A percentile compares a stretch with the other conserved stretches of the same genome.
These are phyloP conservation scores for Hydrocynus forskahlii DNA, from an alignment of 2,797 vertebrate species.

Conservation along the genomic window DNA sequence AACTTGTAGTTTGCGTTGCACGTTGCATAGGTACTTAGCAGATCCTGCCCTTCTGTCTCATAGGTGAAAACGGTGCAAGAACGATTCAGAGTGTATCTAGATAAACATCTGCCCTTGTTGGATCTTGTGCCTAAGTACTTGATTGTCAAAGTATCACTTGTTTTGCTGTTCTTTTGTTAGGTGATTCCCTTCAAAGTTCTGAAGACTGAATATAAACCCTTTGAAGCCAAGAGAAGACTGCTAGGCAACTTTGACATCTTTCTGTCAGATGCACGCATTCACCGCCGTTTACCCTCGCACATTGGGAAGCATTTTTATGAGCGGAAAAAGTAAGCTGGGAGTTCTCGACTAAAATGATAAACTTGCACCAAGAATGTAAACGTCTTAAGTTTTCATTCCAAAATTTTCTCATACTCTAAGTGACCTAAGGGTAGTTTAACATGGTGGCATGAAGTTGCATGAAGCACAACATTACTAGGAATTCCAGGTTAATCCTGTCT, in stretches of 20 bases:
- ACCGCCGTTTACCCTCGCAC: conserved; percentile 86
- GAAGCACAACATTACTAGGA: not conserved
- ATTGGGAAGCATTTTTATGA: conserved; percentile 91
- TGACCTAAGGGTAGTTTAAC: not conserved
- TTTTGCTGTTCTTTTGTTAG: conserved; percentile 66
- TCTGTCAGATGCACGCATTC: conserved; percentile 86
- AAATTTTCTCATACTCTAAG: not conserved
- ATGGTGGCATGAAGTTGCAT: not conserved
- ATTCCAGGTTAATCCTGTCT: not conserved
- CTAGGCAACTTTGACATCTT: conserved; percentile 88
- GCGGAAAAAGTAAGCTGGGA: conserved; percentile 84
- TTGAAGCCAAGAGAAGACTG: conserved; percentile 89
- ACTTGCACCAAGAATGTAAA: not conserved
- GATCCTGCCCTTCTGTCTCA: conserved; percentile 49
- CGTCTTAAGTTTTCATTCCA: no score
- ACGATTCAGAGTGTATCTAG: conserved; percentile 60
- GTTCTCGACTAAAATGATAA: not conserved
- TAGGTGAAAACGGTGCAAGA: conserved; percentile 59
- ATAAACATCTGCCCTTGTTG: conserved; percentile 46
- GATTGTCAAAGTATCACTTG: not conserved
- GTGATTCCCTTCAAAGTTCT: conserved; percentile 87
- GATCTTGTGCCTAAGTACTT: conserved; percentile 58
- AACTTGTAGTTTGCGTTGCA: not conserved
- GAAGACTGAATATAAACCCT: conserved; percentile 90
- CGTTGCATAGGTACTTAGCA: conserved; percentile 52